Percentiles rank a stretch among this genome's conserved stretches.
These are phyloP conservation scores for Aspidiotus rigidus DNA, from an alignment of 2,888 invertebrate species.

Conservation along the genomic window DNA sequence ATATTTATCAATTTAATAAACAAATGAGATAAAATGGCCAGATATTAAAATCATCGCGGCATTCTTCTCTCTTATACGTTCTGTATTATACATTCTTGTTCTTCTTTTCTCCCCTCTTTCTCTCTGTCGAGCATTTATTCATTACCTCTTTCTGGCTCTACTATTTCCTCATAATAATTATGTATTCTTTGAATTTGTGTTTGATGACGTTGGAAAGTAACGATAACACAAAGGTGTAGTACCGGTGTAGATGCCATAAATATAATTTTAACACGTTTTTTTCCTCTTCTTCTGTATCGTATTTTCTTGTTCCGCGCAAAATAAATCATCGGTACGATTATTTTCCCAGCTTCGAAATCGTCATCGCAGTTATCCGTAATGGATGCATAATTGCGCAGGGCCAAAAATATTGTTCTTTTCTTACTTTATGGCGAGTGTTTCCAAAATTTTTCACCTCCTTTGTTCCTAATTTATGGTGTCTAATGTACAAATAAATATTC, in stretches of 20 bases:
- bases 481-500: neutral
- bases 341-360: slow-evolving; percentile 1
- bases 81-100: too few species aligned
- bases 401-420: too few species aligned
- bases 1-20: slow-evolving; percentile 34
- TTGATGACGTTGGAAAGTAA: neutral
- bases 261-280: slow-evolving; percentile 2
- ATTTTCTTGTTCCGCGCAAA: neutral
- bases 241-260: neutral
- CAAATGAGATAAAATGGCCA: slow-evolving; percentile 34
- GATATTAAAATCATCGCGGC: slow-evolving; percentile 32
- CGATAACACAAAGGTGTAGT: neutral
- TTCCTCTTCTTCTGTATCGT: slow-evolving; percentile 1
- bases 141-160: neutral
- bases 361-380: neutral
- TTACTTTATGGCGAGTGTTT: too few species aligned
- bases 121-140: slow-evolving; percentile 2
- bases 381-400: too few species aligned
- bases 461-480: neutral
- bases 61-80: slow-evolving; percentile 24
- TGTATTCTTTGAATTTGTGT: neutral
- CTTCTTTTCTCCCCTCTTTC: slow-evolving; percentile 8
- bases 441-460: neutral
- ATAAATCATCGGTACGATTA: neutral
- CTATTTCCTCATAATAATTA: neutral